These are phyloP conservation scores for Tinea pellionella DNA, from an alignment of 2,888 invertebrate species.

Conservation along the genomic window DNA sequence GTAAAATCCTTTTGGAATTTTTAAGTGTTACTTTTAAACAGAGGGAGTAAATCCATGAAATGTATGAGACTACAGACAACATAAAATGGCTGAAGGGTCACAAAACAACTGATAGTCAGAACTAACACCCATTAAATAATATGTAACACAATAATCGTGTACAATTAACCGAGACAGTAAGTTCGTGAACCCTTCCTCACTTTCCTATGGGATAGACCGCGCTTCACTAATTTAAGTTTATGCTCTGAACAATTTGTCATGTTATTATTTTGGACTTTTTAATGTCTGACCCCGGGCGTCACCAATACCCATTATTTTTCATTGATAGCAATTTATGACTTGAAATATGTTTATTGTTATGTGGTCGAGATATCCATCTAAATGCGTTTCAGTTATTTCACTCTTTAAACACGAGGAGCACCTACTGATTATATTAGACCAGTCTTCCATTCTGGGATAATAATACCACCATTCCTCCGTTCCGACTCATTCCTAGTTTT, in stretches of 20 bases:
- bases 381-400: too few species aligned
- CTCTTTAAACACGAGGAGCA: too few species aligned
- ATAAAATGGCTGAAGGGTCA: too few species aligned
- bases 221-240: not conserved
- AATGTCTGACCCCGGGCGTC: not conserved
- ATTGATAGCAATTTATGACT: not conserved
- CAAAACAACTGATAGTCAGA: too few species aligned
- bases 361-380: not conserved
- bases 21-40: too few species aligned
- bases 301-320: not conserved
- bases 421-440: too few species aligned
- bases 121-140: not conserved
- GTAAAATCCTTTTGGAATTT: too few species aligned
- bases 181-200: not conserved
- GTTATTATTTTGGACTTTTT: not conserved
- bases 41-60: too few species aligned
- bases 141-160: not conserved
- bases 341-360: not conserved
- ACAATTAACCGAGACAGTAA: not conserved
- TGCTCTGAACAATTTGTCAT: not conserved
- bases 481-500: too few species aligned
- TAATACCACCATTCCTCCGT: too few species aligned
- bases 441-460: too few species aligned
- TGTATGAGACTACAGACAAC: too few species aligned
- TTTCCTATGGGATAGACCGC: not conserved